These are phyloP conservation scores for Chaenogobius annularis DNA, from an alignment of 2,113 vertebrate genomes.

Conservation along the genomic window DNA sequence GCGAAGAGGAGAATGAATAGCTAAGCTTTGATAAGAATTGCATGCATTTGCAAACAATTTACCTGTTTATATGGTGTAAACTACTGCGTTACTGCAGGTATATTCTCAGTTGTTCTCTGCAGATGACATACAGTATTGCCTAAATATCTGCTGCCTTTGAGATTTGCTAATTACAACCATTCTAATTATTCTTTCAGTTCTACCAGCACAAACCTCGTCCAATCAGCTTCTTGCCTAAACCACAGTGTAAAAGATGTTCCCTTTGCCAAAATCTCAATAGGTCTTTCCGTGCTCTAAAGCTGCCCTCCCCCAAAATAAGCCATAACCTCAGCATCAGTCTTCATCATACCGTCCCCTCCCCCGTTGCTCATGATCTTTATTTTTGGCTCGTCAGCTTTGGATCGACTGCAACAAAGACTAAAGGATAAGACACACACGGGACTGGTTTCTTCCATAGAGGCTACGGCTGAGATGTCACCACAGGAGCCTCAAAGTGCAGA, in stretches of 20 bases:
- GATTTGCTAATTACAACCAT: neutral
- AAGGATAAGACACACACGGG: no score
- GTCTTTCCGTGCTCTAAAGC: slow-evolving; percentile 1
- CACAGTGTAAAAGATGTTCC: slow-evolving; percentile 11
- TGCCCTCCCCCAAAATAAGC: slow-evolving; percentile 13
- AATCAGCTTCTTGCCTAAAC: neutral
- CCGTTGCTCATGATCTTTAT: slow-evolving; percentile 3
- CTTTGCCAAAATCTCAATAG: slow-evolving; percentile 34
- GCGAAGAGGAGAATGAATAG: neutral
- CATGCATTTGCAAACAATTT: no score
- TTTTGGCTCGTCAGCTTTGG: neutral
- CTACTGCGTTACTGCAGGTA: no score
- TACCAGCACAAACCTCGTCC: slow-evolving; percentile 9
- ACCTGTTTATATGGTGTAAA: no score
- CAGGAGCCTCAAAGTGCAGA: slow-evolving; percentile 34
- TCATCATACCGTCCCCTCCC: slow-evolving; percentile 14
- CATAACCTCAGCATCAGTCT: slow-evolving; percentile 16
- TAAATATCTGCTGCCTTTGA: neutral
- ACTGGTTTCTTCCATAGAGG: neutral
- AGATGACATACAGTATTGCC: neutral
- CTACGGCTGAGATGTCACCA: slow-evolving; percentile 3
- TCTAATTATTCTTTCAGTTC: neutral
- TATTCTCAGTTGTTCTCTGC: neutral
- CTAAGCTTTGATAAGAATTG: neutral
- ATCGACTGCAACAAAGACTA: neutral